These are phyloP conservation scores for Fundulus diaphanus DNA, from an alignment of 2,797 vertebrate genomes.

Conservation along the genomic window DNA sequence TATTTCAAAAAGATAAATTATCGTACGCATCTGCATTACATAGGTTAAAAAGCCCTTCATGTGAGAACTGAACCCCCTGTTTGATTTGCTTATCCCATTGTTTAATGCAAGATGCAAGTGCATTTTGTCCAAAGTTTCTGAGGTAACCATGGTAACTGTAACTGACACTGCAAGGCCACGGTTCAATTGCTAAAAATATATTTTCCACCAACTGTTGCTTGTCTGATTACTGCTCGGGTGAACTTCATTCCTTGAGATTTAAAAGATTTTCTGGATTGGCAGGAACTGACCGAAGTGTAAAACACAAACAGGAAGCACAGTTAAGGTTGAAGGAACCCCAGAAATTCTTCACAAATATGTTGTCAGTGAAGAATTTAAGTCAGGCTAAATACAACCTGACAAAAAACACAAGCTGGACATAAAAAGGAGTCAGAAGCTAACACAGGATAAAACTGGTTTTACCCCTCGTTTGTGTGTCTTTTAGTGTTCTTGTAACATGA, in stretches of 20 bases:
- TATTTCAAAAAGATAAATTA: neutral
- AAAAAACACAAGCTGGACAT: too few relatives aligned
- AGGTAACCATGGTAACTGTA: slow-evolving; percentile 4
- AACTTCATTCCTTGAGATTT: neutral
- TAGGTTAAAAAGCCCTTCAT: neutral
- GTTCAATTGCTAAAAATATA: neutral
- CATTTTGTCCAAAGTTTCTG: neutral
- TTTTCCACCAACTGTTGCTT: slow-evolving; percentile 1
- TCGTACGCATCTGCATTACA: neutral
- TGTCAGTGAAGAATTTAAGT: too few relatives aligned
- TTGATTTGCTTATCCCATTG: neutral
- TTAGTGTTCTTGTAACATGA: too few relatives aligned
- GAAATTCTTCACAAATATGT: too few relatives aligned
- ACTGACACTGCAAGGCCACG: neutral
- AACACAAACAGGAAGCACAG: too few relatives aligned
- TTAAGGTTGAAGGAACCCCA: too few relatives aligned
- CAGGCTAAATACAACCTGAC: too few relatives aligned
- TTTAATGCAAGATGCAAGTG: neutral
- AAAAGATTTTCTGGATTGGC: neutral
- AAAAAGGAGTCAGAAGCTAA: too few relatives aligned
- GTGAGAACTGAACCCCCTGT: neutral
- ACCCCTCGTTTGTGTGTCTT: too few relatives aligned
- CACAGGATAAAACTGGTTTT: too few relatives aligned
- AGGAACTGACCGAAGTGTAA: too few relatives aligned
- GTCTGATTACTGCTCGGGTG: neutral